Evolutionary conservation across 2,888 invertebrate genomes (phyloP), one percentile per base, ranked within the genome.

Genomic region (Bursaphelenchus okinawaensis): DNA sequence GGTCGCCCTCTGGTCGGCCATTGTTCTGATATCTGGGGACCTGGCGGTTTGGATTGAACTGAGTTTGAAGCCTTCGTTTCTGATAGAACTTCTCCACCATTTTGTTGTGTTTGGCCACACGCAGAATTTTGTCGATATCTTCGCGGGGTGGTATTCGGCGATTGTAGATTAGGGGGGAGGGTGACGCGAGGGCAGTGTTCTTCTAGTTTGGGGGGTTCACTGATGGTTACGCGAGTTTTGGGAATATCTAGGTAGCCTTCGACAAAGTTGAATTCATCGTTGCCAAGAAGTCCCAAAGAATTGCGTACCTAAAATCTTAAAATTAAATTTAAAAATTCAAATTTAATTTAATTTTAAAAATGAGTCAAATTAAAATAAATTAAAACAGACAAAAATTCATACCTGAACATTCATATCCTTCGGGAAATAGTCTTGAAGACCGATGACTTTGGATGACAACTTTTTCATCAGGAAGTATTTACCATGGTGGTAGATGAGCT

Each of bases 51-150:
- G 70, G 66, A 56, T 57, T 66, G 6, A 62, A 65, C 9, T 59
- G 57, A 9, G 74, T 62, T 8, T 1, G 16, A 28, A 65, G 55
- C 16, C 74, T 55, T 6, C 74, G 60, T n/a, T 71, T 65, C 55
- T 73, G 75, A 66, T 81, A 81, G 22, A 60, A 63, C 51, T 81
- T 81, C 12, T 60, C 28, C 20, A 81, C 70, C 12, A 81, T 69
- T 20, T 69, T 69, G 20, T 72, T 65, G 16, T 66, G 58, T 58
- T 76, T 77, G 9, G 81, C 79, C 7, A 70, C 66, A 9, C 62
- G 52, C 19, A 81, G 62, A 65, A 75, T 69, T 22, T 68, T 64
- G 24, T 72, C 66, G 59, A 79, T 81, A 7, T 55, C 63, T n/a
- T 63, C 29, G 7, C 81, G 75, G 16, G 80, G 80, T 56, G 72